These are phyloP conservation scores for Cryptus armator DNA, from an alignment of 2,888 invertebrate genomes.

Conservation along the genomic window DNA sequence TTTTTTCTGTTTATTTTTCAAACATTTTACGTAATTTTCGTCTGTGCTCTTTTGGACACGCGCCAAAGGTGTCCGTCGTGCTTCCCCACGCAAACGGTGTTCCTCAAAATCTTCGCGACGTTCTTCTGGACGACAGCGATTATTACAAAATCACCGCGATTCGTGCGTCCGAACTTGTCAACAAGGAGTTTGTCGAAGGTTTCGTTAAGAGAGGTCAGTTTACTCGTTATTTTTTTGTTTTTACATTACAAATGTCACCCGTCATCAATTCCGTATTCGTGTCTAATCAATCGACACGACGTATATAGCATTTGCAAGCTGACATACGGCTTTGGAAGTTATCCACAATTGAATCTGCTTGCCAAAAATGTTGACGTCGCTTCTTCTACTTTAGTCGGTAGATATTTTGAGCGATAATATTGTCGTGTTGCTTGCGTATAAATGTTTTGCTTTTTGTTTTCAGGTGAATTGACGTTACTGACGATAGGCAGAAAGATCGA, in stretches of 20 bases:
- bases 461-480: constrained; percentile 85
- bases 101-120: constrained; percentile 83
- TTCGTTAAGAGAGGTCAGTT: constrained; percentile 87
- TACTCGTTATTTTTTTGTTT: not conserved
- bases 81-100: constrained; percentile 85
- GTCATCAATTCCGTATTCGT: not conserved
- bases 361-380: constrained; percentile 47
- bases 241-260: constrained; percentile 2
- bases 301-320: not conserved
- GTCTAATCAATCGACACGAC: not conserved
- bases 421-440: not conserved
- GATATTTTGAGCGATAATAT: not conserved
- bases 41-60: constrained; percentile 74
- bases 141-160: constrained; percentile 86
- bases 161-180: constrained; percentile 85
- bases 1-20: not conserved
- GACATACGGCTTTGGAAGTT: constrained; percentile 49
- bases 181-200: constrained; percentile 86
- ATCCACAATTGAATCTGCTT: constrained; percentile 36
- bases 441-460: constrained; percentile 54
- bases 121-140: constrained; percentile 85
- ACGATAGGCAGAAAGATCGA: constrained; percentile 86
- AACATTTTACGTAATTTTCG: constrained; percentile 77
- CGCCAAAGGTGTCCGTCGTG: constrained; percentile 86
- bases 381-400: not conserved